Conservation (phyloP, 1,140 invertebrate species). For the Mactra quadrangularis region DNA sequence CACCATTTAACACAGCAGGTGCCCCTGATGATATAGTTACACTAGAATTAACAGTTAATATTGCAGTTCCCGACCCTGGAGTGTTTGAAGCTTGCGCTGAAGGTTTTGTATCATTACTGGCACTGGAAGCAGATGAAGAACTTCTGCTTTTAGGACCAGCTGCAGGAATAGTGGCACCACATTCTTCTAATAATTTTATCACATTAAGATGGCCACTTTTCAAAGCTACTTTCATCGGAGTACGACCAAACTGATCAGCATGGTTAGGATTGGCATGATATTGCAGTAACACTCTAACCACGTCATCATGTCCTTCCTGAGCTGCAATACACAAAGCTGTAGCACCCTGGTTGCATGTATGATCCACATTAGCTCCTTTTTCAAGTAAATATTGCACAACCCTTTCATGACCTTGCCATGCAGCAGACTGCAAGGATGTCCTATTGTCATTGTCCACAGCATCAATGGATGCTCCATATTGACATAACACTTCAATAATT, state of each 20-base stretch:
- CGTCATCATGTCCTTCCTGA: constrained; percentile 97
- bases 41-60: constrained; percentile 58
- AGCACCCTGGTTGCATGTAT: constrained; percentile 97
- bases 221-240: constrained; percentile 90
- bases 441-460: constrained; percentile 94
- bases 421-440: constrained; percentile 96
- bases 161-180: constrained; percentile 74
- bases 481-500: constrained; percentile 93
- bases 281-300: constrained; percentile 92
- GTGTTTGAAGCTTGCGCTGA: constrained; percentile 82
- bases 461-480: constrained; percentile 92
- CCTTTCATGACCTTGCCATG: constrained; percentile 95
- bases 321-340: constrained; percentile 96
- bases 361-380: constrained; percentile 90
- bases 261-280: constrained; percentile 96
- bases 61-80: constrained; percentile 45
- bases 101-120: constrained; percentile 86
- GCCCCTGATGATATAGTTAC: constrained; percentile 68
- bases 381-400: constrained; percentile 90
- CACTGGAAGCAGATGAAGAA: constrained; percentile 74
- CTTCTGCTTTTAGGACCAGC: constrained; percentile 73
- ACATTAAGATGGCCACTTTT: constrained; percentile 91
- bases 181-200: constrained; percentile 87
- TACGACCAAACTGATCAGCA: constrained; percentile 94
- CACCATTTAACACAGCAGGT: constrained; percentile 68